phyloP scores from a whole-genome alignment of 2,888 invertebrate species.

The Brassicogethes aeneus region DNA sequence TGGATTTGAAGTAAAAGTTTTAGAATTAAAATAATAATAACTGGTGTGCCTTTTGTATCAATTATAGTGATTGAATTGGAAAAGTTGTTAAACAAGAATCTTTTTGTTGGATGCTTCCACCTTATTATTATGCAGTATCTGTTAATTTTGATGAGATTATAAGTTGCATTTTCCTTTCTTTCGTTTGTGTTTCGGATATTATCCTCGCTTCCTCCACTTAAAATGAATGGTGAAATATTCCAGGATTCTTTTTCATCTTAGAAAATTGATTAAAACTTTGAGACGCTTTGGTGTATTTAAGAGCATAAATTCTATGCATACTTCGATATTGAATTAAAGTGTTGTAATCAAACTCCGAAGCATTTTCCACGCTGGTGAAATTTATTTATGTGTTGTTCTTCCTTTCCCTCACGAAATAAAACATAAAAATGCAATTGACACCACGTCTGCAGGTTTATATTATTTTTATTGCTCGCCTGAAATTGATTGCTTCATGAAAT shows the following conservation, averaged over 20 bases:
- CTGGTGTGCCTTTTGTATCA: too few relatives aligned
- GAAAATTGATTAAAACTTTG: constrained; percentile 43
- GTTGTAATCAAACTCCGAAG: constrained; percentile 34
- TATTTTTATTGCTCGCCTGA: constrained; percentile 35
- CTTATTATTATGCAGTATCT: constrained; percentile 21
- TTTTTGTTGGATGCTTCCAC: constrained; percentile 8
- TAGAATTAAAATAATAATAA: too few relatives aligned
- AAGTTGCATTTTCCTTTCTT: constrained; percentile 21
- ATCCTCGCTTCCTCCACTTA: constrained; percentile 13
- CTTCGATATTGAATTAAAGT: constrained; percentile 43
- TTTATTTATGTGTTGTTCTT: constrained; percentile 37
- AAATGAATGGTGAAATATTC: constrained; percentile 16
- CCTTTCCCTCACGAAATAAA: constrained; percentile 32
- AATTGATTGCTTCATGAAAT: constrained; percentile 34
- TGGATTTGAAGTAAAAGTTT: too few relatives aligned
- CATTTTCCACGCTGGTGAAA: constrained; percentile 28
- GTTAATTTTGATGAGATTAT: constrained; percentile 25
- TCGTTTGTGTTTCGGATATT: constrained; percentile 19
- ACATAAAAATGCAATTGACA: constrained; percentile 42
- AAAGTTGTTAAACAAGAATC: not conserved
- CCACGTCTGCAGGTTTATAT: constrained; percentile 39
- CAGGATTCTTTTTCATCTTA: constrained; percentile 39
- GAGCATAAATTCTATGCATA: constrained; percentile 43
- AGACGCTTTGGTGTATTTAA: constrained; percentile 40
- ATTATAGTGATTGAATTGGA: not conserved